A percentile compares a stretch with the other conserved stretches of the same genome.
phyloP scores from a whole-genome alignment of 2,888 invertebrate species.

The Torymus aiolomorphi region DNA sequence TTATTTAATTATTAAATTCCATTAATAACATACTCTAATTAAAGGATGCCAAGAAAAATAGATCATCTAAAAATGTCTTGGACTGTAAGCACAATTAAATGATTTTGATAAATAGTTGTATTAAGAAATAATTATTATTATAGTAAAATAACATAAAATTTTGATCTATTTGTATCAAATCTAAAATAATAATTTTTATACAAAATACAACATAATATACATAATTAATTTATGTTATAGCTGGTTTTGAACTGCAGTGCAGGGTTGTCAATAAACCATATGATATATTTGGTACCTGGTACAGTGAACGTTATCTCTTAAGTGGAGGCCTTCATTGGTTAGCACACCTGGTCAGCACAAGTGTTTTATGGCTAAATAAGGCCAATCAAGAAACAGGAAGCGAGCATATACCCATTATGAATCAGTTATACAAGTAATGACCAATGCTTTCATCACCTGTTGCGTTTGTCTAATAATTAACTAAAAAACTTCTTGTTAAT shows the following conservation, averaged over 20 bases:
- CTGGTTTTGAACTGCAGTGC: slow-evolving; percentile 83
- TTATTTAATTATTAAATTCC: slow-evolving; percentile 38
- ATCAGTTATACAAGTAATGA: slow-evolving; percentile 78
- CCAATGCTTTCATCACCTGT: slow-evolving; percentile 25
- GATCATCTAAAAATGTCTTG: slow-evolving; percentile 56
- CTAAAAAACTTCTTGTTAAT: not conserved
- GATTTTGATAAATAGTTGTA: not conserved
- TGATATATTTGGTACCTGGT: slow-evolving; percentile 94
- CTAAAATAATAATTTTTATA: slow-evolving; percentile 18
- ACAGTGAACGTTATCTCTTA: slow-evolving; percentile 86
- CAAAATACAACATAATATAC: not conserved
- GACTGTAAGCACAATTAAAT: slow-evolving; percentile 15
- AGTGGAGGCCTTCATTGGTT: slow-evolving; percentile 90
- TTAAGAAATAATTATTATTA: not conserved
- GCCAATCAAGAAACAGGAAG: slow-evolving; percentile 88
- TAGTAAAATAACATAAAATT: not conserved
- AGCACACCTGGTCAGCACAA: slow-evolving; percentile 84
- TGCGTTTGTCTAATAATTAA: slow-evolving; percentile 4
- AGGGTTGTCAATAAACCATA: slow-evolving; percentile 89
- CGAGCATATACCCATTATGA: slow-evolving; percentile 87
- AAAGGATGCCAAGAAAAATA: slow-evolving; percentile 64
- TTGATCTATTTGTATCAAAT: not conserved
- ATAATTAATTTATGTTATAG: slow-evolving; percentile 72
- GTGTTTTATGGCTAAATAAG: slow-evolving; percentile 88
- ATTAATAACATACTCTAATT: slow-evolving; percentile 48